These are phyloP conservation scores for Columba livia DNA, from an alignment of 2,113 vertebrate species.

Conservation along the genomic window DNA sequence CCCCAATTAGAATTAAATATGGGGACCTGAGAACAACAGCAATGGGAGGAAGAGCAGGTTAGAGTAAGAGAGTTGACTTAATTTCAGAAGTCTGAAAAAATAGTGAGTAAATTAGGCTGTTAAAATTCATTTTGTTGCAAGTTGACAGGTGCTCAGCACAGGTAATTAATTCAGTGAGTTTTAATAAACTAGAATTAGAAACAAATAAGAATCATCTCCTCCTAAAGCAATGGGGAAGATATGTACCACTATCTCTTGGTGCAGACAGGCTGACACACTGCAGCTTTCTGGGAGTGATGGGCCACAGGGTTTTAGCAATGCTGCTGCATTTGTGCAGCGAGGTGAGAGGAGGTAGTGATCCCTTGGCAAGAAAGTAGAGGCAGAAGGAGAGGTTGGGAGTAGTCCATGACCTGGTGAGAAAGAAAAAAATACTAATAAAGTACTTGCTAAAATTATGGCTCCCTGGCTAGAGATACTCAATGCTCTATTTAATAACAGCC, in stretches of 20 bases:
- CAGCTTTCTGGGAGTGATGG: not conserved
- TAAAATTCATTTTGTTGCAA: slow-evolving; percentile 35
- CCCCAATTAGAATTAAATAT: not conserved
- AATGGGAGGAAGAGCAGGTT: not conserved
- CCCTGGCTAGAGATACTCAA: not conserved
- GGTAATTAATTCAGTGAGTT: slow-evolving; percentile 25
- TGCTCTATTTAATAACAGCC: not conserved
- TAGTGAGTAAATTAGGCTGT: not conserved
- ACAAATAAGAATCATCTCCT: not conserved
- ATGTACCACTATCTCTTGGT: not conserved
- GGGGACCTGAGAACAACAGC: not conserved
- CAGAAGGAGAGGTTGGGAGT: not conserved
- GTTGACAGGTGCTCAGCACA: not conserved
- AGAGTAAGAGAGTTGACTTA: not conserved
- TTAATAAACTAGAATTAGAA: slow-evolving; percentile 6
- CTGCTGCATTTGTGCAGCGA: not conserved
- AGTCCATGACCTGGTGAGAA: not conserved
- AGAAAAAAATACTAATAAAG: not conserved
- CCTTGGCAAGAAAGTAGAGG: not conserved
- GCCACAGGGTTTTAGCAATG: not conserved
- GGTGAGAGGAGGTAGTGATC: not conserved
- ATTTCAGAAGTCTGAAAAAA: not conserved
- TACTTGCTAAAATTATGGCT: not conserved
- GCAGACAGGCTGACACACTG: not conserved
- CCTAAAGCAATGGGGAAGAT: not conserved